phyloP scores from a whole-genome alignment of 2,888 invertebrate species.

The Lycophotia porphyrea region DNA sequence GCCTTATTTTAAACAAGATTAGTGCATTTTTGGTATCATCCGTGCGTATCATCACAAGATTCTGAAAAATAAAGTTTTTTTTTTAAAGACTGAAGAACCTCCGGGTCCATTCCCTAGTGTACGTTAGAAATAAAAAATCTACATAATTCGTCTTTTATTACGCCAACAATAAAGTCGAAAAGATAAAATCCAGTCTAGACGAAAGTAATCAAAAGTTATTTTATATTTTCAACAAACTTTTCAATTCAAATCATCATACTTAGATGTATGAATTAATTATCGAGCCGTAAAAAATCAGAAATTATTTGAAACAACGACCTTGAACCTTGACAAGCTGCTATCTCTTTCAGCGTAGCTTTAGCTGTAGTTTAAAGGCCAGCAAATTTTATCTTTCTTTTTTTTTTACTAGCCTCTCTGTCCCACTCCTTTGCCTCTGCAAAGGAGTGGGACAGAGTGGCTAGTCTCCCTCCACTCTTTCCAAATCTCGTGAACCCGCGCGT shows the following conservation, averaged over 20 bases:
- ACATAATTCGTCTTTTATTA: conserved; percentile 17
- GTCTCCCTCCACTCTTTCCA: too few relatives aligned
- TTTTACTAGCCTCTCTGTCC: too few relatives aligned
- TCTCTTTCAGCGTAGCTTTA: too few relatives aligned
- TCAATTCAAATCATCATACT: conserved; percentile 22
- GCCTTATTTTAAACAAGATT: not conserved
- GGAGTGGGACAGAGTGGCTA: too few relatives aligned
- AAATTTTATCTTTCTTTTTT: too few relatives aligned
- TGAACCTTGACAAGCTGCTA: not conserved
- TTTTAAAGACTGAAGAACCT: not conserved
- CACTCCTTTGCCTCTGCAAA: too few relatives aligned
- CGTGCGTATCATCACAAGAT: too few relatives aligned
- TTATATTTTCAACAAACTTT: conserved; percentile 42
- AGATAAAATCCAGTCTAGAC: conserved; percentile 52
- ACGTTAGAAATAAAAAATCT: conserved; percentile 16
- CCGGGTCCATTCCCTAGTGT: not conserved
- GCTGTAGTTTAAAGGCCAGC: too few relatives aligned
- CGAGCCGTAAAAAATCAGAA: conserved; percentile 30
- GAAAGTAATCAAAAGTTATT: conserved; percentile 43
- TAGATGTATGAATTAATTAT: conserved; percentile 47
- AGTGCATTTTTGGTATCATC: not conserved
- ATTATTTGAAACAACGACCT: not conserved
- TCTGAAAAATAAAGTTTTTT: not conserved
- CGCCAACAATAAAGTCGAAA: conserved; percentile 17
- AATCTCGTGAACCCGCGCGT: too few relatives aligned